Evolutionary conservation across 2,888 invertebrate species (phyloP), one percentile per base, ranked within the genome.

Genomic region (Cylloceria caligata): DNA sequence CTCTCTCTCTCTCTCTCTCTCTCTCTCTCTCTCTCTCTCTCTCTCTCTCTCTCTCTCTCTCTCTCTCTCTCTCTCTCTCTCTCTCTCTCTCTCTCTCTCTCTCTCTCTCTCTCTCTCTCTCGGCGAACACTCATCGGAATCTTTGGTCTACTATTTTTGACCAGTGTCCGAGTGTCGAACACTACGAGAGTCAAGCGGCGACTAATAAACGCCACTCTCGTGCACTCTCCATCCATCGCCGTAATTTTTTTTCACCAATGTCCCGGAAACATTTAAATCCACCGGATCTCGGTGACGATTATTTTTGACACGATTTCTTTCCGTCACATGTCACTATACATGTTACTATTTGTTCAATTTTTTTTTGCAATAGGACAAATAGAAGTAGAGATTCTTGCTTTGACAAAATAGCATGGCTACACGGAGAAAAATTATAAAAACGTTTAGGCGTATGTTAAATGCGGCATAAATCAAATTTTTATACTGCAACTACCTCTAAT

Each of bases 221-320:
- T 19, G 21, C 67, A 16, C 16, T 49, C 36, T 60, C 60, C 16
- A 72, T 65, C 30, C 16, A 34, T 13, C 30, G 27, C 52, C 49
- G 57, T 67, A 65, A 67, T 42, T 49, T 55, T 27, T 42, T 62
- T 62, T 60, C 60, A 30, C 36, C 62, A 27, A 65, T 42, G 30
- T 27, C n/a, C 73, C 85, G 86, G 86, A 87, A 89, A 84, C 86
- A 85, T 87, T 89, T 89, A 87, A 89, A 88, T 87, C 80, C 84
- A 71, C 47, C 34, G 68, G 39, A n/a, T 73, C 64, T 55, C 24
- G 11, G 24, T 27, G 34, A 19, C 52, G 68, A 52, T 68, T 52
- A 49, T 57, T 67, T 86, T 83, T 79, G 60, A 57, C 60, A 75
- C 81, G 69, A 55, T 74, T 78, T 77, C 76, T 83, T 75, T 78